A percentile compares a stretch with the other conserved stretches of the same genome.
phyloP scores from a whole-genome alignment of 1,140 invertebrate species.

The Augochlora pura region DNA sequence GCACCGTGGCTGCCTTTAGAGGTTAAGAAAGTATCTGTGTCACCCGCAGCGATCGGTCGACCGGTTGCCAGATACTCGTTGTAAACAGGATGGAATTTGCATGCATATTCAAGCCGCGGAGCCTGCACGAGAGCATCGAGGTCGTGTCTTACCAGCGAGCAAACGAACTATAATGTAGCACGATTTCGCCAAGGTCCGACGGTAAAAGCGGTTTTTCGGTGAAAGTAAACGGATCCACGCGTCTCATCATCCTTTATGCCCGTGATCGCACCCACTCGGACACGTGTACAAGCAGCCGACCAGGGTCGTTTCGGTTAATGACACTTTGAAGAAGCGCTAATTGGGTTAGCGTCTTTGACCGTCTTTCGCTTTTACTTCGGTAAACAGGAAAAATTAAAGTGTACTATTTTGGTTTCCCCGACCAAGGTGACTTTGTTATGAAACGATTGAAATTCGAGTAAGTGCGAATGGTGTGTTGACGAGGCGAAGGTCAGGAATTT shows the following conservation, averaged over 20 bases:
- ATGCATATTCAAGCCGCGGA: slow-evolving; percentile 69
- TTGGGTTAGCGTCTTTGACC: neutral
- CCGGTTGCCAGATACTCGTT: slow-evolving; percentile 60
- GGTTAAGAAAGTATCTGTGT: slow-evolving; percentile 71
- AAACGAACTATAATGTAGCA: neutral
- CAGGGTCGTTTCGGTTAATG: slow-evolving; percentile 36
- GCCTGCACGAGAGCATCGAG: slow-evolving; percentile 45
- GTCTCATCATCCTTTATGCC: neutral
- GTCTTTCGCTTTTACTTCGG: neutral
- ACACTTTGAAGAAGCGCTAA: slow-evolving; percentile 7
- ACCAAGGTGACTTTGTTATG: neutral
- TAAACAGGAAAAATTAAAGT: neutral
- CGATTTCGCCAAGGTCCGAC: neutral
- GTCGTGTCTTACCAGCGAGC: slow-evolving; percentile 20
- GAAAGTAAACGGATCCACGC: slow-evolving; percentile 37
- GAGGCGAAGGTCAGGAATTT: too few relatives aligned
- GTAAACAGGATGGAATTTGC: slow-evolving; percentile 74
- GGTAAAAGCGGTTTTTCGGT: slow-evolving; percentile 47
- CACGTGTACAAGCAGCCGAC: neutral
- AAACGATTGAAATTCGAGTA: too few relatives aligned
- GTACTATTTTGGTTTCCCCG: too few relatives aligned
- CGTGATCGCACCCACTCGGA: too few relatives aligned
- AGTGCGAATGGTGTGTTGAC: too few relatives aligned
- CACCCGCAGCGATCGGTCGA: slow-evolving; percentile 57
- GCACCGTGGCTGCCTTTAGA: slow-evolving; percentile 55